These are phyloP conservation scores for Rhynchomys soricoides DNA, from an alignment of 2,113 vertebrate genomes.

Conservation along the genomic window DNA sequence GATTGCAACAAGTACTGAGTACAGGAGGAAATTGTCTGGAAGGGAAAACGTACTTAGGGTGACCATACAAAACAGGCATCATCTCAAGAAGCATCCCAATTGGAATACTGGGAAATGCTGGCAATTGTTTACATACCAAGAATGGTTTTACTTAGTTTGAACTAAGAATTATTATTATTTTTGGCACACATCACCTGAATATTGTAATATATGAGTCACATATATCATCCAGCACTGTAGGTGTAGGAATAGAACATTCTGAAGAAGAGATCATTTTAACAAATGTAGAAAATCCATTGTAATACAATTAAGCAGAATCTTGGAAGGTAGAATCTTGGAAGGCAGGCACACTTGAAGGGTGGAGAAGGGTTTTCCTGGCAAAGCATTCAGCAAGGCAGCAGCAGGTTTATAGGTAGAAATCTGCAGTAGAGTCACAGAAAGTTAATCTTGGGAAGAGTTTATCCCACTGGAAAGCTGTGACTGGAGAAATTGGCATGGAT, in stretches of 20 bases:
- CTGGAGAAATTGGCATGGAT: background rate
- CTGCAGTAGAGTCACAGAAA: background rate
- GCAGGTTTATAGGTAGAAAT: too few species aligned
- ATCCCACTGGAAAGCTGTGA: background rate
- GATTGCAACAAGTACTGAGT: background rate
- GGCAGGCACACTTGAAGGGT: background rate
- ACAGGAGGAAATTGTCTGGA: background rate
- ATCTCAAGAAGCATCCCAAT: background rate
- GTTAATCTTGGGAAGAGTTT: background rate
- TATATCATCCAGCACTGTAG: background rate
- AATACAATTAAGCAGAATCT: background rate
- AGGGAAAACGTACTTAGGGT: background rate
- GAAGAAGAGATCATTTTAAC: background rate
- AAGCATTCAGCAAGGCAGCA: background rate
- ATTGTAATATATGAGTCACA: background rate
- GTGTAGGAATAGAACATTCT: background rate
- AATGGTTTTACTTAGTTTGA: background rate
- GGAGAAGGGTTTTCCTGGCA: background rate
- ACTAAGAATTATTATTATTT: background rate
- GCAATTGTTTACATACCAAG: background rate
- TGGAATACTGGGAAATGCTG: background rate
- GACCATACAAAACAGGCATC: background rate
- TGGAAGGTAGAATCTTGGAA: background rate
- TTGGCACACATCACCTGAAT: background rate
- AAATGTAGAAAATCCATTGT: background rate